phyloP scores from a whole-genome alignment of 2,888 invertebrate genomes.

The Trichopoda pennipes region DNA sequence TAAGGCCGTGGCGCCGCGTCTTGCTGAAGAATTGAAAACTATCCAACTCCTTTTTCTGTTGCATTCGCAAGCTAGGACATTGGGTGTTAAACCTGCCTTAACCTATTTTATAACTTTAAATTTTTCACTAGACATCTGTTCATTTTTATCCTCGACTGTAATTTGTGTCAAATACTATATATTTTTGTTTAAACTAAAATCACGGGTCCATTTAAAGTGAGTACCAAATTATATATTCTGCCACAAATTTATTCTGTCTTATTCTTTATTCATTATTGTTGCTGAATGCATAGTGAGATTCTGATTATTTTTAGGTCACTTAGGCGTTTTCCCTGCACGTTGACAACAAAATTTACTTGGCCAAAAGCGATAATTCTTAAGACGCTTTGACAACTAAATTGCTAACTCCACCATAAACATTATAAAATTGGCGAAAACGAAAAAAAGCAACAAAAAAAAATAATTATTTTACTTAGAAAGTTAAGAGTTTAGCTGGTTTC shows the following conservation, averaged over 20 bases:
- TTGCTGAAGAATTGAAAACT: too few relatives aligned
- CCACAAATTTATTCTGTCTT: conserved; percentile 34
- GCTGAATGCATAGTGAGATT: conserved; percentile 9
- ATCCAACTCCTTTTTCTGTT: too few relatives aligned
- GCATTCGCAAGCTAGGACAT: too few relatives aligned
- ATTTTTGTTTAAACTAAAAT: conserved; percentile 69
- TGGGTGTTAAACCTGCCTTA: too few relatives aligned
- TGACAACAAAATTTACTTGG: conserved; percentile 79
- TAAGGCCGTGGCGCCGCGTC: too few relatives aligned
- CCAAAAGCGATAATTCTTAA: conserved; percentile 80
- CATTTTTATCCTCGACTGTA: conserved; percentile 7
- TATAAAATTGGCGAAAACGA: conserved; percentile 32
- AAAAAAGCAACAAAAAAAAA: neutral
- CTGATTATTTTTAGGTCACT: conserved; percentile 58
- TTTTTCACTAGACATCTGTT: too few relatives aligned
- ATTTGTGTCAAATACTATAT: conserved; percentile 53
- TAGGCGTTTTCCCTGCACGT: conserved; percentile 71
- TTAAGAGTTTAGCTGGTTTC: conserved; percentile 69
- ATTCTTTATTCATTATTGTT: conserved; percentile 14
- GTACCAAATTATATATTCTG: conserved; percentile 61
- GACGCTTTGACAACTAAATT: conserved; percentile 80
- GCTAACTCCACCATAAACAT: conserved; percentile 70
- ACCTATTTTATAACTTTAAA: too few relatives aligned
- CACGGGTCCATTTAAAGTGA: conserved; percentile 64
- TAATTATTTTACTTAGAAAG: conserved; percentile 22